These are phyloP conservation scores for Poeciliopsis occidentalis DNA, from an alignment of 2,113 vertebrate species.

Conservation along the genomic window DNA sequence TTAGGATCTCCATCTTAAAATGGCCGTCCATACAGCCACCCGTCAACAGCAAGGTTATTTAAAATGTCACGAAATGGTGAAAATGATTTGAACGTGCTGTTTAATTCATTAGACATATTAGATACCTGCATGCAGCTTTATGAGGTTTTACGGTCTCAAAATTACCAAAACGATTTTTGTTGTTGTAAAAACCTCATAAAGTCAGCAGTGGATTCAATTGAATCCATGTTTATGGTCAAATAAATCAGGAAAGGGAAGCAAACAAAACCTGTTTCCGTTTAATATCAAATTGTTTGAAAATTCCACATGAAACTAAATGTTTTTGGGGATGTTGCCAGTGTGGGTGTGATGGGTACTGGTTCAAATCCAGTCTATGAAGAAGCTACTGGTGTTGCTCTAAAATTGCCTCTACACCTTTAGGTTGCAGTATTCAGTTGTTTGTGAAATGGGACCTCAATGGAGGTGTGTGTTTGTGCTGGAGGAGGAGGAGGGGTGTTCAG, in stretches of 20 bases:
- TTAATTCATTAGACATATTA: background rate
- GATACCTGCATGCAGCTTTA: background rate
- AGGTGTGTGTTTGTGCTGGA: constrained; percentile 48
- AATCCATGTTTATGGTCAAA: background rate
- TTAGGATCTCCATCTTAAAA: background rate
- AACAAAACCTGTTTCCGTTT: background rate
- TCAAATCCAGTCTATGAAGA: no score
- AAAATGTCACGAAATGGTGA: background rate
- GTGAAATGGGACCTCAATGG: constrained; percentile 22
- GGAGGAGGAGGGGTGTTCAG: constrained; percentile 23
- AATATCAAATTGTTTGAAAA: background rate
- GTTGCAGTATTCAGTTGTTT: background rate
- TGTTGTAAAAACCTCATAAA: background rate
- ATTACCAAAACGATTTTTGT: background rate
- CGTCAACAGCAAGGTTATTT: background rate
- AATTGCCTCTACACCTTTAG: background rate
- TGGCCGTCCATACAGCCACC: background rate
- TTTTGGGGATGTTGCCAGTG: background rate
- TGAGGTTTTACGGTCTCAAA: background rate
- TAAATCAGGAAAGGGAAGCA: background rate
- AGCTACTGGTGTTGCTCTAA: no score
- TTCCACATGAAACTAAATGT: background rate
- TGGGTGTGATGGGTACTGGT: no score
- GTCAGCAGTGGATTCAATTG: background rate
- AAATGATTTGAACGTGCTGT: background rate